Conservation (phyloP, 2,113 vertebrate genomes). For the Panurus biarmicus region DNA sequence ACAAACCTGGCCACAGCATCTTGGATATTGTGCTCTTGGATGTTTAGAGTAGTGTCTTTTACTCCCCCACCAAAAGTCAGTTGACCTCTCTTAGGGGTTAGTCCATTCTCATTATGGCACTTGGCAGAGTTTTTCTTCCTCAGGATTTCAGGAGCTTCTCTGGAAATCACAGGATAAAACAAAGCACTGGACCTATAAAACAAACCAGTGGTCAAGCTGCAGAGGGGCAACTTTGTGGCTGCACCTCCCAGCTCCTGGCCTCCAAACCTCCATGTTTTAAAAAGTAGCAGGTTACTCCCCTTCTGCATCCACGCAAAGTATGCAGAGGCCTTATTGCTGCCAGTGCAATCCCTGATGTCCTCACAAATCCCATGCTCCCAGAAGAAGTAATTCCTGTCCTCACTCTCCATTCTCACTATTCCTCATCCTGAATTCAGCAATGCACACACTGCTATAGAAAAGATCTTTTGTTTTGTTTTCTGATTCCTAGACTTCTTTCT, state of each 20-base stretch:
- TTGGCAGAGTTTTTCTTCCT: not conserved
- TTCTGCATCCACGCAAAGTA: conserved; percentile 23
- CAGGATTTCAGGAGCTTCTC: not conserved
- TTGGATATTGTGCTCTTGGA: not conserved
- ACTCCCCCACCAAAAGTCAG: not conserved
- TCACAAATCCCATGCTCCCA: not conserved
- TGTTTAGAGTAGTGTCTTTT: not conserved
- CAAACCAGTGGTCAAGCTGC: conserved; percentile 27
- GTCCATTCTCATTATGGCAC: not conserved
- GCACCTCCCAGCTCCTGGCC: not conserved
- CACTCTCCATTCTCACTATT: conserved; percentile 1
- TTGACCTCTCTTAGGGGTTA: not conserved
- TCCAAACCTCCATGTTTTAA: conserved; percentile 43
- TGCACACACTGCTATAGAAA: conserved; percentile 7
- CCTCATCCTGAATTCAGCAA: conserved; percentile 64
- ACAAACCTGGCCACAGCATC: not conserved
- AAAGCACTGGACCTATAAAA: not conserved
- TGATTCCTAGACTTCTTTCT: not conserved
- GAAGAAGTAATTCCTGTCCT: not conserved
- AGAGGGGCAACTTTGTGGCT: not conserved
- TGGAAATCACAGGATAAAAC: not conserved
- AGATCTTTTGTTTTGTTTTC: not conserved
- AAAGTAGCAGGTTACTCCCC: conserved; percentile 17
- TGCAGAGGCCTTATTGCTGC: not conserved
- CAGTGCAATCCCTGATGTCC: conserved; percentile 25